phyloP scores from a whole-genome alignment of 1,140 invertebrate species.

The Lepidurus packardi region DNA sequence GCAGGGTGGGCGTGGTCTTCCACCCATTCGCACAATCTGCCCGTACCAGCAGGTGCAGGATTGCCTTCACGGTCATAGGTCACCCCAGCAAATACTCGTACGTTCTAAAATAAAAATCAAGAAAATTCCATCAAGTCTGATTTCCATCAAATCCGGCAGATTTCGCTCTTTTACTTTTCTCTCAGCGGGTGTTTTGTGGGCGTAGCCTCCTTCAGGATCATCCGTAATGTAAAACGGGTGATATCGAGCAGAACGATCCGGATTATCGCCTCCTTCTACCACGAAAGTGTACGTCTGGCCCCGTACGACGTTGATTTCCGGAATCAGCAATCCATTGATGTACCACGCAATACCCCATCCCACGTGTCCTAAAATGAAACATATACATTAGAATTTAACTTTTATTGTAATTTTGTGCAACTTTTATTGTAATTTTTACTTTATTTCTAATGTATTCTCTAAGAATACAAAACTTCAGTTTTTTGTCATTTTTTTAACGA shows the following conservation, averaged over 20 bases:
- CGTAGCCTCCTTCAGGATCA: conserved; percentile 81
- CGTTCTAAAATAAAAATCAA: conserved; percentile 52
- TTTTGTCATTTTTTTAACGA: too few relatives aligned
- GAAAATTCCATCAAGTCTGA: neutral
- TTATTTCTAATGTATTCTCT: too few relatives aligned
- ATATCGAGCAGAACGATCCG: conserved; percentile 69
- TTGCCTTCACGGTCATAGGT: conserved; percentile 58
- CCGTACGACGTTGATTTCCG: conserved; percentile 84
- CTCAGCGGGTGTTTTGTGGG: conserved; percentile 76
- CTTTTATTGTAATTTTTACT: neutral
- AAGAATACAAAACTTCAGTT: too few relatives aligned
- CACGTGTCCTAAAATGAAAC: conserved; percentile 61
- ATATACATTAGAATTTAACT: neutral
- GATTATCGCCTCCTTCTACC: conserved; percentile 76
- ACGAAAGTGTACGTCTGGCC: conserved; percentile 81
- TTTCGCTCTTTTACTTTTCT: conserved; percentile 55
- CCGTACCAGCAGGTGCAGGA: conserved; percentile 63
- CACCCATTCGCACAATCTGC: conserved; percentile 78
- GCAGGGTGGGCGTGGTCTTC: conserved; percentile 62
- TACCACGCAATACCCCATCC: conserved; percentile 93
- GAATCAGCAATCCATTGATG: conserved; percentile 88
- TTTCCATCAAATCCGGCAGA: too few relatives aligned
- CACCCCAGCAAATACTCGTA: conserved; percentile 75
- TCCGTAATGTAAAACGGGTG: conserved; percentile 95
- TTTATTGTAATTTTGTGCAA: neutral